Base-by-base conservation (phyloP, 2,888 invertebrate species). In the Plemyria rubiginata region DNA sequence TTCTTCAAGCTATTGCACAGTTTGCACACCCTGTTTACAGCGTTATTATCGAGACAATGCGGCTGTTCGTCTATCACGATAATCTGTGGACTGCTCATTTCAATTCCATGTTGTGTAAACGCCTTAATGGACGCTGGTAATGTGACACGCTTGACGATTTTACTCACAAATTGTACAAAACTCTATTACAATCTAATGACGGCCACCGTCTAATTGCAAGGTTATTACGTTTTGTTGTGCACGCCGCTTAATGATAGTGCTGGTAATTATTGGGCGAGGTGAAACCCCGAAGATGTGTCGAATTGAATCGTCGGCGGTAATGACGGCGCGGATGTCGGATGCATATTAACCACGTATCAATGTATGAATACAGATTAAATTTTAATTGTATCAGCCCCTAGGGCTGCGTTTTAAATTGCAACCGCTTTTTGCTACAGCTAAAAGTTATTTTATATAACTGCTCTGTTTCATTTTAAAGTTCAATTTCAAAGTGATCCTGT, bases 81-180 rank as follows among this genome's bases (percentile, higher is more conserved):
- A 92, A 91, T 90, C 92, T 91, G 90, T 87, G 87, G 90, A 84
- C 87, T 85, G 87, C 87, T 87, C 87, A 90, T 91, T 92, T 91
- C 92, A 90, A 92, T 92, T 91, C 87, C 86, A 87, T 87, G 89
- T 92, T 91, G 88, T 92, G 88, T 92, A 92, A 92, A 92, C 87
- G 89, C 88, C 90, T 89, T 92, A 92, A 92, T 92, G 92, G 90
- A 82, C 79, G 76, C 84, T 82, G 85, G 92, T 92, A 92, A 92
- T 91, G 92, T 90, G 92, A 92, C 90, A 92, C 92, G 92, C 92
- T 92, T 92, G 92, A 92, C 92, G 92, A 92, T 92, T 92, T 88
- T 90, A 90, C 91, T 90, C 90, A 92, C 91, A 92, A 92, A 92
- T 90, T 90, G 91, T 92, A 92, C 91, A 84, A 90, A 92, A 92